Base-by-base conservation (phyloP, 2,888 invertebrate genomes). In the Lasiommata megera region DNA sequence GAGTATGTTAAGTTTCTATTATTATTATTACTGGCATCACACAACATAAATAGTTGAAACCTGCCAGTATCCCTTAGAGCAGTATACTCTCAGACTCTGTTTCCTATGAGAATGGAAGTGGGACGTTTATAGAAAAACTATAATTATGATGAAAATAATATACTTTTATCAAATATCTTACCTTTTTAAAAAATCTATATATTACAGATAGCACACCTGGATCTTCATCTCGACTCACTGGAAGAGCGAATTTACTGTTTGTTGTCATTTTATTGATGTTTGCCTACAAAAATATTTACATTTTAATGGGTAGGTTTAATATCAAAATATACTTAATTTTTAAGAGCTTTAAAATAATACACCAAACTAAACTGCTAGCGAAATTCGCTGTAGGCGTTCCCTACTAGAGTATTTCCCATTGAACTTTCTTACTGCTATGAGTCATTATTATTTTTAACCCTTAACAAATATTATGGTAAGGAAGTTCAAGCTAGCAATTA, bases 161-260 rank as follows among this genome's bases (percentile, higher is more conserved):
- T 3, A 23, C 5, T 23, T 2, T n/a, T 38, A 38, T n/a, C n/a
- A n/a, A 6, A 3, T 17, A 16, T 60, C 74, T 73, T 75, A 92
- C 92, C 85, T 94, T 94, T 78, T 95, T 95, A 29, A 92, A 88
- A 62, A 93, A 92, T 70, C 92, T 91, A 70, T 93, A 94, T 53
- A 94, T 82, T 63, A 93, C 79, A 18, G 93, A 90, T 53, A 93
- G 73, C 56, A 94, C 92, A 77, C 91, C 91, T 44, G 75, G 72
- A 65, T 85, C 85, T 54, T 88, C 89, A 66, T 88, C 87, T 73
- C 81, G 79, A 74, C 84, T 80, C 60, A 90, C 76, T 62, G 91
- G 80, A 62, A 87, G 70, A 55, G 77, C 84, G 62, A 85, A 76
- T 69, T 84, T 91, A 70, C 91, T 91, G 60, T 82, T 67, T 48